A percentile compares a stretch with the other conserved stretches of the same genome.
These are phyloP conservation scores for Alosa sapidissima DNA, from an alignment of 2,797 vertebrate genomes.

Conservation along the genomic window DNA sequence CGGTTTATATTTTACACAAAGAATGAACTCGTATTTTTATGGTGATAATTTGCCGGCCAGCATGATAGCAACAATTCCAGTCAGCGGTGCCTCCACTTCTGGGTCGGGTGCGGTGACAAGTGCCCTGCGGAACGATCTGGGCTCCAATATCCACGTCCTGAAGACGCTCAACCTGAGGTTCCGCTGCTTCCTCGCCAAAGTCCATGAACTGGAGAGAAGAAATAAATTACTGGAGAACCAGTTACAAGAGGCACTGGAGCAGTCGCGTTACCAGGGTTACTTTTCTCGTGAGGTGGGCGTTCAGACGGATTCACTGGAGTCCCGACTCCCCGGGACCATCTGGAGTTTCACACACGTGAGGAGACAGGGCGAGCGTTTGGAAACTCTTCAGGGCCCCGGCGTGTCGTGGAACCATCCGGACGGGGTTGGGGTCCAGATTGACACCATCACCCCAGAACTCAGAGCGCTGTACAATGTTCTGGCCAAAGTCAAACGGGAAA, in stretches of 20 bases:
- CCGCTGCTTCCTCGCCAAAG: constrained; percentile 95
- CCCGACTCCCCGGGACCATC: constrained; percentile 89
- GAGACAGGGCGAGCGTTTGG: constrained; percentile 83
- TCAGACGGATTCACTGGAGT: constrained; percentile 82
- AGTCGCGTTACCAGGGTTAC: constrained; percentile 75
- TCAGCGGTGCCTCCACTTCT: constrained; percentile 50
- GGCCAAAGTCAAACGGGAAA: constrained; percentile 87
- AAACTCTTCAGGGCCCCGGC: constrained; percentile 87
- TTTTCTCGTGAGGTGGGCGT: constrained; percentile 84
- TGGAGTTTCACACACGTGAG: constrained; percentile 95
- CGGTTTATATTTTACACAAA: constrained; percentile 48
- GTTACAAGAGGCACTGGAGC: constrained; percentile 79
- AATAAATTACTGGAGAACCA: constrained; percentile 93
- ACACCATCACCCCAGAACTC: constrained; percentile 92
- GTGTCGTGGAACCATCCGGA: constrained; percentile 86
- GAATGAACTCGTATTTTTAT: constrained; percentile 84
- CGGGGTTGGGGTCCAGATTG: constrained; percentile 85
- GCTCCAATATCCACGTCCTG: constrained; percentile 93
- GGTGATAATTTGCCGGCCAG: constrained; percentile 74
- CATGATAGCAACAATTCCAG: constrained; percentile 48
- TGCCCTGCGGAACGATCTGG: constrained; percentile 92
- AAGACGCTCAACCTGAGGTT: constrained; percentile 96
- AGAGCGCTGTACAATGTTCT: constrained; percentile 88
- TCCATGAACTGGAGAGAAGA: constrained; percentile 92
- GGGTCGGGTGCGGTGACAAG: constrained; percentile 78